A percentile compares a stretch with the other conserved stretches of the same genome.
phyloP scores from a whole-genome alignment of 2,888 invertebrate genomes.

The Abrostola tripartita region DNA sequence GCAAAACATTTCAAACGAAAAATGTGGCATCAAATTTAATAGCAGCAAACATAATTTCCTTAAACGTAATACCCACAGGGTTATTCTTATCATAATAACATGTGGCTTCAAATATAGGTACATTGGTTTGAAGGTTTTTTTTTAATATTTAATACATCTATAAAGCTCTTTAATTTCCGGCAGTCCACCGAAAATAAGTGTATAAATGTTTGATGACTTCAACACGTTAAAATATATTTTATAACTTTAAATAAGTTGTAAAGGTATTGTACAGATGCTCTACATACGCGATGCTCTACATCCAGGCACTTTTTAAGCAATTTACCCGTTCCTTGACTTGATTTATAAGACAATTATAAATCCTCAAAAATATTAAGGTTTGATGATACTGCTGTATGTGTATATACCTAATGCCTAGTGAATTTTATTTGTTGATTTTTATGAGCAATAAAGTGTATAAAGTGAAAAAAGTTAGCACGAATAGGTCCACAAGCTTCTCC shows the following conservation, averaged over 20 bases:
- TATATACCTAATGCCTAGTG: no score
- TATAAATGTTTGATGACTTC: not conserved
- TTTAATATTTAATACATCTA: not conserved
- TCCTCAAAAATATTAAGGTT: no score
- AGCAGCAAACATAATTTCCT: not conserved
- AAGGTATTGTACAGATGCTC: not conserved
- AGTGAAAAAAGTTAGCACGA: no score
- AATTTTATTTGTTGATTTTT: no score
- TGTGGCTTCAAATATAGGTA: not conserved
- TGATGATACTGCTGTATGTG: no score
- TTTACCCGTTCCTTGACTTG: no score
- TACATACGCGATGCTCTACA: not conserved
- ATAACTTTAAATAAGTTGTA: not conserved
- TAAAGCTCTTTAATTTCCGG: conserved; percentile 2
- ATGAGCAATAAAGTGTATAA: no score
- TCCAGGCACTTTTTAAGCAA: no score
- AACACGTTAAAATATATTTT: conserved; percentile 1
- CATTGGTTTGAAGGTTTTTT: not conserved
- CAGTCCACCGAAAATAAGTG: conserved; percentile 1
- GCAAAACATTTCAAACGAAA: not conserved
- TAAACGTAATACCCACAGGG: not conserved
- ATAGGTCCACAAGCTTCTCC: no score
- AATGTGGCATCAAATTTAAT: not conserved
- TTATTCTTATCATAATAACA: not conserved
- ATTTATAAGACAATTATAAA: no score